Base-by-base conservation (phyloP, 2,888 invertebrate species). In the Deilephila porcellus region DNA sequence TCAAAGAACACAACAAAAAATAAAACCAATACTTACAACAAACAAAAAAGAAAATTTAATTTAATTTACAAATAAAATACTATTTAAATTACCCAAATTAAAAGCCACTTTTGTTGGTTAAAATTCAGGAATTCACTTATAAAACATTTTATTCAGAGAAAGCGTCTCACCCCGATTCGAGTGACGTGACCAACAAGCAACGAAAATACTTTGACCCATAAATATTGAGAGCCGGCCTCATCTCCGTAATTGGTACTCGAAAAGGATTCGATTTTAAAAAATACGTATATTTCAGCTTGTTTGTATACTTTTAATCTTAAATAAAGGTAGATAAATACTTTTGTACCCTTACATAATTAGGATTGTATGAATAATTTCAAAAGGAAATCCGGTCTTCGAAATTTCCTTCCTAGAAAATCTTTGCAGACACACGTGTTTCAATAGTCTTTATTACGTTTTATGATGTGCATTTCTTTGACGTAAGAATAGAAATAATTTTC, bases 181-280 rank as follows among this genome's bases (percentile, higher is more conserved):
- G 45, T 67, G 67, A 67, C 67, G 67, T 67, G 67, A 67, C 67
- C 67, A 67, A 67, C 67, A 52, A 52, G 67, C 67, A 25, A 52
- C 25, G 67, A 67, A 67, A 67, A 67, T 52, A 67, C 67, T 67
- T 67, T 67, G 67, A 67, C 67, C 67, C 67, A 67, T 67, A 67
- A 67, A 67, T 67, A 67, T 52, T 67, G 67, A 67, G 67, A 45
- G 17, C 52, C 52, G 17, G 25, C 45, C 67, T 67, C 64, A 37
- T 67, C 67, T 45, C 67, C 45, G 67, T 67, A 67, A 67, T 67
- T 67, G 67, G 67, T 67, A 20, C 67, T 67, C 56, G 45, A 70
- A 60, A 25, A 37, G 45, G 25, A 59, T 37, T 67, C 64, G 59
- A 64, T 59, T 64, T 32, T 14, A 25, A 62, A 32, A 52, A 70